phyloP scores from a whole-genome alignment of 2,888 invertebrate genomes.

The Nowickia ferox region DNA sequence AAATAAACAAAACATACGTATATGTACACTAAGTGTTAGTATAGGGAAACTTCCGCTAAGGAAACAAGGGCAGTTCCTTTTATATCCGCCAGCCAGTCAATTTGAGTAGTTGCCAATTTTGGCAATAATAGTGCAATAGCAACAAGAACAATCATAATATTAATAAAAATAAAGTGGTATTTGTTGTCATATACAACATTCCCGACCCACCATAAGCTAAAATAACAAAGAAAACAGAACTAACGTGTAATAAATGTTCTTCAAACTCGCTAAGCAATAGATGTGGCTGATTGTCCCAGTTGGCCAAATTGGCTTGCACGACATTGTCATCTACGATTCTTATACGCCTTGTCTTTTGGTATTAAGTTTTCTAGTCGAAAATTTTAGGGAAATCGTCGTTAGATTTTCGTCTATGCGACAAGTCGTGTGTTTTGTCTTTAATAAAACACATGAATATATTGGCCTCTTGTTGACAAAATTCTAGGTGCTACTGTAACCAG shows the following conservation, averaged over 20 bases:
- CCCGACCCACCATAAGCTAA: conserved; percentile 37
- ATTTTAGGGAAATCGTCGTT: too few relatives aligned
- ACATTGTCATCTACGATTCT: too few relatives aligned
- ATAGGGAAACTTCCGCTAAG: conserved; percentile 59
- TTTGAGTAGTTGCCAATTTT: conserved; percentile 29
- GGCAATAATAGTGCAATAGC: conserved; percentile 23
- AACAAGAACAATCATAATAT: conserved; percentile 4
- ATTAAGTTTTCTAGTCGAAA: too few relatives aligned
- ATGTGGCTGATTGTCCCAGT: conserved; percentile 12
- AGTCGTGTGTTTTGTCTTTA: too few relatives aligned
- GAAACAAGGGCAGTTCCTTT: conserved; percentile 66
- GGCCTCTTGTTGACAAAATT: too few relatives aligned
- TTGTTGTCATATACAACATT: conserved; percentile 42
- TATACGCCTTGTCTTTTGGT: too few relatives aligned
- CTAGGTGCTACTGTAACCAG: too few relatives aligned
- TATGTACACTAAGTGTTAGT: neutral
- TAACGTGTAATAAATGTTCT: neutral
- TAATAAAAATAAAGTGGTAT: conserved; percentile 32
- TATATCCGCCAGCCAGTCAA: conserved; percentile 53
- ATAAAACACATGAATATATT: too few relatives aligned
- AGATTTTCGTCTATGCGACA: too few relatives aligned
- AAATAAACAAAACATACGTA: neutral
- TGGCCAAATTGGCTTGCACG: too few relatives aligned
- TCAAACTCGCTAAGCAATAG: neutral
- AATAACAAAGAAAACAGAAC: conserved; percentile 14